These are phyloP conservation scores for Pachyrhynchus sulphureomaculatus DNA, from an alignment of 1,140 invertebrate genomes.

Conservation along the genomic window DNA sequence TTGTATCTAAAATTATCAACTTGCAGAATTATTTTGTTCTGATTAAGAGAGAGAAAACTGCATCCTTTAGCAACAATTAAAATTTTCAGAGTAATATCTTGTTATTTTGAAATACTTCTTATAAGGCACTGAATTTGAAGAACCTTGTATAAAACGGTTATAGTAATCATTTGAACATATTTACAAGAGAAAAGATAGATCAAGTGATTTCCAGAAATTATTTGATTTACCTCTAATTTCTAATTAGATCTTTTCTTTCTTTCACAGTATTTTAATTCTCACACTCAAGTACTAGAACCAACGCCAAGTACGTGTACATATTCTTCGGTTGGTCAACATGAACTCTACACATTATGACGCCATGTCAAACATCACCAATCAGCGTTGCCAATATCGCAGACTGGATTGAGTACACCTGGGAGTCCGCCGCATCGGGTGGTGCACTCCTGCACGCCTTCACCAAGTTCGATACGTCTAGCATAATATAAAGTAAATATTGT, in stretches of 20 bases:
- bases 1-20: too few species aligned
- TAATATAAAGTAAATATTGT: constrained; percentile 29
- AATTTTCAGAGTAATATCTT: too few species aligned
- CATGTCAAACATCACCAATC: constrained; percentile 35
- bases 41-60: too few species aligned
- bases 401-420: constrained; percentile 25
- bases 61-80: too few species aligned
- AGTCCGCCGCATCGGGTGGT: constrained; percentile 40
- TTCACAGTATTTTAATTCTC: constrained; percentile 46
- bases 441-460: constrained; percentile 46
- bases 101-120: too few species aligned
- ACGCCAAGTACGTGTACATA: constrained; percentile 45
- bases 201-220: too few species aligned
- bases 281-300: constrained; percentile 39
- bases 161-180: too few species aligned
- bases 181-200: too few species aligned
- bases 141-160: too few species aligned
- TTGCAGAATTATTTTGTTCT: too few species aligned
- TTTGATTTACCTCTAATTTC: too few species aligned
- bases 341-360: constrained; percentile 50
- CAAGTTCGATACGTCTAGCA: constrained; percentile 43
- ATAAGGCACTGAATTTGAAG: too few species aligned
- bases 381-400: constrained; percentile 29
- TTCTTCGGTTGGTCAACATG: constrained; percentile 48
- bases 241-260: constrained; percentile 11